These are phyloP conservation scores for Bolinopsis microptera DNA, from an alignment of 37 sponge, comb jelly and placozoan genomes.

Conservation along the genomic window DNA sequence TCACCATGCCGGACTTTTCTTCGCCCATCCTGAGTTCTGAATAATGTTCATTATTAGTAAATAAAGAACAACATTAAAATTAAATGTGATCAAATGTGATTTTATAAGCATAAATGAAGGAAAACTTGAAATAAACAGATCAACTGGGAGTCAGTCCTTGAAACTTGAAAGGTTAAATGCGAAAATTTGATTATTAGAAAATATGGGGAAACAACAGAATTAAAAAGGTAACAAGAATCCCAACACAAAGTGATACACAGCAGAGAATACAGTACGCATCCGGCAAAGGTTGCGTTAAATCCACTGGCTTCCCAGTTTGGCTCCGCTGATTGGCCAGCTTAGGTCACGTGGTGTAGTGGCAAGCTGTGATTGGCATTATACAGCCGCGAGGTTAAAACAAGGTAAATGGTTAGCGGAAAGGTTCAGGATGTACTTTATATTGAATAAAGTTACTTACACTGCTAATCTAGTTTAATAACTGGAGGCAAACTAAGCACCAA, in stretches of 20 bases:
- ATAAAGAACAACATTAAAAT: no score
- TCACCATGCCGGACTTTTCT: slow-evolving; percentile 79
- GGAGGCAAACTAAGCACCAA: no score
- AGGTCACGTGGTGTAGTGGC: background rate
- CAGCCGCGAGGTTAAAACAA: background rate
- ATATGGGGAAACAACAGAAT: no score
- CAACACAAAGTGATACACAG: no score
- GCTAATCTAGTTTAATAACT: no score
- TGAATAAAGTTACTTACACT: background rate
- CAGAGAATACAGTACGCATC: background rate
- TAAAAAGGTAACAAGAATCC: no score
- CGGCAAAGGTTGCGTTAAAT: background rate
- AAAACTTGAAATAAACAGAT: no score
- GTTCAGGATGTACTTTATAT: background rate
- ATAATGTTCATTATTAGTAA: background rate
- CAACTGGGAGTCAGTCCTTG: no score
- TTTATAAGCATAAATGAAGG: no score
- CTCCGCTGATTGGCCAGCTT: background rate
- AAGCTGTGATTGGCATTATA: background rate
- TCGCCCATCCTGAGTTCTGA: background rate
- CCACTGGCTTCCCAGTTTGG: background rate
- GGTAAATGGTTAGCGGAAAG: background rate
- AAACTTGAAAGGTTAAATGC: no score
- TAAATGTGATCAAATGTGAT: no score
- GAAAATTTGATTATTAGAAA: no score